phyloP scores from a whole-genome alignment of 1,140 invertebrate species.

The Achroia grisella region DNA sequence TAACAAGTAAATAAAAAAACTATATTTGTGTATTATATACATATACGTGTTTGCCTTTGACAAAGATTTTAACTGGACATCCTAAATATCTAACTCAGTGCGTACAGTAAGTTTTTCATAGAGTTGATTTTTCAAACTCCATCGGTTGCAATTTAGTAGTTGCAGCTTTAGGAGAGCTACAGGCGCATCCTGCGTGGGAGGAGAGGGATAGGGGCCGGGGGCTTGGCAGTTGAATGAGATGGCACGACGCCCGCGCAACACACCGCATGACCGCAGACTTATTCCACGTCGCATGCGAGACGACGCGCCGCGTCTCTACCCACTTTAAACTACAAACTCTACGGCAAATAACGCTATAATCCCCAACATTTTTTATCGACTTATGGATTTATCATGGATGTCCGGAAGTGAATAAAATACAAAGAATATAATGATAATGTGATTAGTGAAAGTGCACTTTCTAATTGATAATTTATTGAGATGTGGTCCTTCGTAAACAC shows the following conservation, averaged over 20 bases:
- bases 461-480: conserved; percentile 41
- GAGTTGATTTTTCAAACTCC: neutral
- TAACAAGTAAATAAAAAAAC: no score
- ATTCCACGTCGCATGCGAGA: neutral
- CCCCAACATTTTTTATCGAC: neutral
- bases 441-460: conserved; percentile 52
- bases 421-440: conserved; percentile 25
- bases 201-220: conserved; percentile 8
- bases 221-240: conserved; percentile 13
- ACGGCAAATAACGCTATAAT: no score
- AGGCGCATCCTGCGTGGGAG: conserved; percentile 18
- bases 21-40: no score
- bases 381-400: conserved; percentile 16
- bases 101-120: neutral
- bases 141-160: neutral
- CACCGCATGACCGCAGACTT: neutral
- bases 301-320: neutral
- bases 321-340: neutral
- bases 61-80: no score
- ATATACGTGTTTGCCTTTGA: no score
- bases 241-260: conserved; percentile 3
- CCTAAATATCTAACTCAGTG: no score
- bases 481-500: conserved; percentile 55
- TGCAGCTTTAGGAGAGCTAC: neutral
- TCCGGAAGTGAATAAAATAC: conserved; percentile 2